phyloP scores from a whole-genome alignment of 2,888 invertebrate species.

The Drosophila peninsularis region DNA sequence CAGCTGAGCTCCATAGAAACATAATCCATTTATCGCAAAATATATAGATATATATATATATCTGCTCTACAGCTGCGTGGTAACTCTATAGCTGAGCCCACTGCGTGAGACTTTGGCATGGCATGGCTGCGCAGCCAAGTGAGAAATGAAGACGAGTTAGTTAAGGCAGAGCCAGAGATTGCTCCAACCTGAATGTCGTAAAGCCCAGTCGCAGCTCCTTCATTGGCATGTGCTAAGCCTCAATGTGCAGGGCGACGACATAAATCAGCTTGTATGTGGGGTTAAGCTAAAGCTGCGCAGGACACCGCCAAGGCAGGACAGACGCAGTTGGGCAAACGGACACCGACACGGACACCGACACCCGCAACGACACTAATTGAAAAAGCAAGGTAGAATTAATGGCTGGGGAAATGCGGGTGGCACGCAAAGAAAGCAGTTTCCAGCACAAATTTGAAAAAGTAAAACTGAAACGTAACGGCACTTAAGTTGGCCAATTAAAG shows the following conservation, averaged over 20 bases:
- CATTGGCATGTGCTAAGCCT: slow-evolving; percentile 55
- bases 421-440: slow-evolving; percentile 14
- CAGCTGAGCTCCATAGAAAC: not conserved
- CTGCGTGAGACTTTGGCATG: slow-evolving; percentile 52
- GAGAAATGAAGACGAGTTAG: slow-evolving; percentile 82
- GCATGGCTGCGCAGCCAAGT: slow-evolving; percentile 64
- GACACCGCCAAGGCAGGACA: not conserved
- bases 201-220: slow-evolving; percentile 2
- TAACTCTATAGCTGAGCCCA: slow-evolving; percentile 50
- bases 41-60: too few relatives aligned
- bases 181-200: slow-evolving; percentile 33
- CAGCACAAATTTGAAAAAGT: slow-evolving; percentile 45
- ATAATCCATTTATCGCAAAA: not conserved
- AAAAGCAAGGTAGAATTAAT: slow-evolving; percentile 77
- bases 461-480: slow-evolving; percentile 73
- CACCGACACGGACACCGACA: slow-evolving; percentile 23
- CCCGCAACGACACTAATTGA: slow-evolving; percentile 67
- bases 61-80: slow-evolving; percentile 7
- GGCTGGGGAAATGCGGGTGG: slow-evolving; percentile 64
- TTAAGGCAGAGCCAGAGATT: slow-evolving; percentile 67
- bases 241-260: slow-evolving; percentile 46
- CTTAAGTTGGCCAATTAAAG: slow-evolving; percentile 81
- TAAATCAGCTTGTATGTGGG: slow-evolving; percentile 65
- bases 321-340: slow-evolving; percentile 19
- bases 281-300: slow-evolving; percentile 22